phyloP scores from a whole-genome alignment of 1,140 invertebrate species.

The Drosophila pandora region DNA sequence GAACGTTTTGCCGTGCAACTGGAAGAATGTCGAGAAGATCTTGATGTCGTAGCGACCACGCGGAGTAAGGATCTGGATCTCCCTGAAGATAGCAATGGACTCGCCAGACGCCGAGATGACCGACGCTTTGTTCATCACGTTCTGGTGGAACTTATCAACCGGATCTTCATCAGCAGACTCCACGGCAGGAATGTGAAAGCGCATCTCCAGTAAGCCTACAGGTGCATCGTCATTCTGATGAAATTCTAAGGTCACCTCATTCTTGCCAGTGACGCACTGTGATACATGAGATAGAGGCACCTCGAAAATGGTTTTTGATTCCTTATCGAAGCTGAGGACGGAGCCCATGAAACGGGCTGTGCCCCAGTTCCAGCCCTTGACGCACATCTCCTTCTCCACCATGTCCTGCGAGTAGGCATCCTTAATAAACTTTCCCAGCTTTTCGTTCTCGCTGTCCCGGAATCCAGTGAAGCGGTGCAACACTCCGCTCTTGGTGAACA shows the following conservation, averaged over 20 bases:
- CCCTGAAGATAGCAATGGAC: slow-evolving; percentile 97
- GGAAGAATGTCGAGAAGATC: slow-evolving; percentile 98
- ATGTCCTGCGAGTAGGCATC: slow-evolving; percentile 93
- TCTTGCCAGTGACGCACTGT: slow-evolving; percentile 98
- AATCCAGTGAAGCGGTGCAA: slow-evolving; percentile 97
- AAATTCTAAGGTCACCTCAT: slow-evolving; percentile 99
- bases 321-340: slow-evolving; percentile 96
- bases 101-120: slow-evolving; percentile 99
- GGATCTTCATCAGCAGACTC: slow-evolving; percentile 94
- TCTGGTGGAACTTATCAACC: slow-evolving; percentile 97
- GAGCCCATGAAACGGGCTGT: slow-evolving; percentile 97
- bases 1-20: slow-evolving; percentile 99
- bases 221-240: slow-evolving; percentile 99
- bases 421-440: slow-evolving; percentile 94
- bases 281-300: slow-evolving; percentile 98
- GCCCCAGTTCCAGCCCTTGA: slow-evolving; percentile 99
- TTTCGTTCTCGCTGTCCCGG: slow-evolving; percentile 94
- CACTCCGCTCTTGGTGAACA: slow-evolving; percentile 96
- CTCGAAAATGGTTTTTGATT: slow-evolving; percentile 96
- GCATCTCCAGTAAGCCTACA: slow-evolving; percentile 98
- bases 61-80: slow-evolving; percentile 99
- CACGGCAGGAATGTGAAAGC: slow-evolving; percentile 97
- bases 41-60: slow-evolving; percentile 99
- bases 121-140: slow-evolving; percentile 98
- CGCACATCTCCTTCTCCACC: slow-evolving; percentile 95